Evolutionary conservation across 2,888 invertebrate genomes (phyloP).

Genomic region (Hemithea aestivaria): DNA sequence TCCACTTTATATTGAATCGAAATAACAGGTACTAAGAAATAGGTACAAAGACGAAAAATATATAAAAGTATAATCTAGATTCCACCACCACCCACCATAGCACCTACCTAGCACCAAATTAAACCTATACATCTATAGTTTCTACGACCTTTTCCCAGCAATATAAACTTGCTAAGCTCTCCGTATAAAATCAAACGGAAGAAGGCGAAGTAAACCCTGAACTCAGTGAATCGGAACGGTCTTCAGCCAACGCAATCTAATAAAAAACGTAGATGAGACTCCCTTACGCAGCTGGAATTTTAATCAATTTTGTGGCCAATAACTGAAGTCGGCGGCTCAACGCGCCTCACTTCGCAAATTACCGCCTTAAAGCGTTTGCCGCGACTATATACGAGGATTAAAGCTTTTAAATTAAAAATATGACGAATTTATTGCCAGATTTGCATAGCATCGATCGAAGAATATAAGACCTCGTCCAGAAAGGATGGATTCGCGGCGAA

Average conservation of each 20-base stretch:
- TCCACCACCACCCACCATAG: no score
- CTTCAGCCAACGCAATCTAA: conserved; percentile 53
- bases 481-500: no score
- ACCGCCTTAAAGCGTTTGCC: conserved; percentile 55
- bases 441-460: no score
- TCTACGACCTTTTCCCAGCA: conserved; percentile 4
- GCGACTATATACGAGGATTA: conserved; percentile 51
- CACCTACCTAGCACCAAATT: no score
- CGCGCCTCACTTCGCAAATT: conserved; percentile 59
- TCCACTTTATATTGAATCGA: no score
- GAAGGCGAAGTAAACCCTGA: conserved; percentile 36
- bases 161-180: conserved; percentile 28
- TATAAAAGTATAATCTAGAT: no score
- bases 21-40: no score
- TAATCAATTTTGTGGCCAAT: conserved; percentile 74
- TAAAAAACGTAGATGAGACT: conserved; percentile 60
- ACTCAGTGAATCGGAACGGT: conserved; percentile 42
- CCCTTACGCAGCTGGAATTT: conserved; percentile 66
- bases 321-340: conserved; percentile 47
- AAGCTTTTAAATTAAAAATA: conserved; percentile 51
- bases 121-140: no score
- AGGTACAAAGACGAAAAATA: no score
- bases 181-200: conserved; percentile 35
- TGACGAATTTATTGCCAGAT: conserved; percentile 31
- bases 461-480: no score